phyloP scores from a whole-genome alignment of 1,140 invertebrate genomes.

The Aphelenchoides fujianensis region DNA sequence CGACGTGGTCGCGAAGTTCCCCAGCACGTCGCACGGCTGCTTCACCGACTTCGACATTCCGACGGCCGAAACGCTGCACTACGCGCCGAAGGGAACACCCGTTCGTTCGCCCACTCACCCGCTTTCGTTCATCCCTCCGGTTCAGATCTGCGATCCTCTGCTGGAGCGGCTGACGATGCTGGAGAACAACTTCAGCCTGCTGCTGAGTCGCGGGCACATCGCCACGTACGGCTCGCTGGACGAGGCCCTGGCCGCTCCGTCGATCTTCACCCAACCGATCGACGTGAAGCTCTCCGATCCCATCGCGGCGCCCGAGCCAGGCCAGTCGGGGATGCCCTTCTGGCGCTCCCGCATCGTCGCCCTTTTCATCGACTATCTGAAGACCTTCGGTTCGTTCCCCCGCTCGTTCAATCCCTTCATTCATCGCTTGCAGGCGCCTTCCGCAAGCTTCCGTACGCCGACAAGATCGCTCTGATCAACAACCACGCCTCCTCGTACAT shows the following conservation, averaged over 20 bases:
- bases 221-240: constrained; percentile 53
- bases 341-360: constrained; percentile 58
- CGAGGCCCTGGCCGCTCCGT: constrained; percentile 52
- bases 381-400: constrained; percentile 54
- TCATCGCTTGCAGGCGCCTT: constrained; percentile 36
- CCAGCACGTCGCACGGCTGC: constrained; percentile 15
- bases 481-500: constrained; percentile 57
- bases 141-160: constrained; percentile 37
- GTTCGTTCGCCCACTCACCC: not conserved
- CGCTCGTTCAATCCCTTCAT: no score
- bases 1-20: not conserved
- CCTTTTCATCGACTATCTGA: constrained; percentile 62
- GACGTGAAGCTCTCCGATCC: constrained; percentile 57
- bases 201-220: constrained; percentile 53
- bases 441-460: constrained; percentile 57
- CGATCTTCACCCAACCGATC: constrained; percentile 53
- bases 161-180: constrained; percentile 54
- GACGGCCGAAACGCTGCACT: constrained; percentile 46
- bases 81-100: not conserved
- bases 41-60: constrained; percentile 10
- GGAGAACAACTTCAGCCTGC: constrained; percentile 59
- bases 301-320: constrained; percentile 46
- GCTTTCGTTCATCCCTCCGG: constrained; percentile 15
- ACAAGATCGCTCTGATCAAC: no score
- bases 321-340: constrained; percentile 57